Conservation (phyloP, 2,113 vertebrate species). For the Cyanistes caeruleus region DNA sequence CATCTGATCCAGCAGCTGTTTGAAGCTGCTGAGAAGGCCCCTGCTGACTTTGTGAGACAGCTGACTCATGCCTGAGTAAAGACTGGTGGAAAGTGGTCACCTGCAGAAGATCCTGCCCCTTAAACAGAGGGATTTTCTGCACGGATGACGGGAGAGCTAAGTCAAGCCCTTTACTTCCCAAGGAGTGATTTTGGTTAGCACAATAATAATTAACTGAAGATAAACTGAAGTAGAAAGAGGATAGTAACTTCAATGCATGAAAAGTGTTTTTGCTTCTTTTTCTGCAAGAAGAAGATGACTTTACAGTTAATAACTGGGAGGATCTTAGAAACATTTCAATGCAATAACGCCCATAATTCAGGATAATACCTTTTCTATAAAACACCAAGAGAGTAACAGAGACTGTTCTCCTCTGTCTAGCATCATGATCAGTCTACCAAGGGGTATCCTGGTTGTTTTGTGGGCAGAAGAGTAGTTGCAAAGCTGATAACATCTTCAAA, state of each 20-base stretch:
- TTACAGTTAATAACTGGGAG: not conserved
- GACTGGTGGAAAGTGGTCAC: not conserved
- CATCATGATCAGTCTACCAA: not conserved
- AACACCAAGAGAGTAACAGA: not conserved
- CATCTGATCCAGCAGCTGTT: not conserved
- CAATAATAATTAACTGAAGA: not conserved
- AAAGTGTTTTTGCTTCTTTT: not conserved
- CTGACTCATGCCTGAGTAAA: not conserved
- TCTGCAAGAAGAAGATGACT: not conserved
- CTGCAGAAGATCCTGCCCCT: not conserved
- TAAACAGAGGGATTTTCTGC: not conserved
- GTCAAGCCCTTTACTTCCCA: not conserved
- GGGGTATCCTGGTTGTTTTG: not conserved
- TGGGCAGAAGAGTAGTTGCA: not conserved
- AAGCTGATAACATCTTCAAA: not conserved
- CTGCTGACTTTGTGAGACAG: not conserved
- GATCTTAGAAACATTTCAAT: not conserved
- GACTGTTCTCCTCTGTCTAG: fast-evolving
- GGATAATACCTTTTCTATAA: not conserved
- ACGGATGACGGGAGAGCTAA: not conserved
- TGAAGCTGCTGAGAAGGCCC: not conserved
- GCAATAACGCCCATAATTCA: not conserved
- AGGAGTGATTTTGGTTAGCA: not conserved
- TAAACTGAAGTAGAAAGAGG: not conserved
- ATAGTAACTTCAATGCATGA: not conserved